Evolutionary conservation across 1,140 invertebrate species (phyloP).

Genomic region (Akabosia matsudoensis): DNA sequence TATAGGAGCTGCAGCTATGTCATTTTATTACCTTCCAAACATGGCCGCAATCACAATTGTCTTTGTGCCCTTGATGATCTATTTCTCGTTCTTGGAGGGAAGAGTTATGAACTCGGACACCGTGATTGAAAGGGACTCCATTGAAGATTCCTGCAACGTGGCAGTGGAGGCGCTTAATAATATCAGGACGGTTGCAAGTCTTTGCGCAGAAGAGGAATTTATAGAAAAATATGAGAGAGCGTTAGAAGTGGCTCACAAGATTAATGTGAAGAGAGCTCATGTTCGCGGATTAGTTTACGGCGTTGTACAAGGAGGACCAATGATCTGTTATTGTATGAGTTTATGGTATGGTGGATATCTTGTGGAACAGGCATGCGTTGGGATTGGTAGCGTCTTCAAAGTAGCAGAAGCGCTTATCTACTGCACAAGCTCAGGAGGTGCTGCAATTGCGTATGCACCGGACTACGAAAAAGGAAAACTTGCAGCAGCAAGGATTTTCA

Average conservation of each 20-base stretch:
- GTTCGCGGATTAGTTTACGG: slow-evolving; percentile 55
- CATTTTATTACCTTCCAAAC: slow-evolving; percentile 69
- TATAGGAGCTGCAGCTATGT: slow-evolving; percentile 59
- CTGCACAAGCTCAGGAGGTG: slow-evolving; percentile 55
- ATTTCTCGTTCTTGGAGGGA: slow-evolving; percentile 45
- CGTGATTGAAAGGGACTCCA: slow-evolving; percentile 48
- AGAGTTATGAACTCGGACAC: slow-evolving; percentile 48
- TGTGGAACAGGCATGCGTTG: slow-evolving; percentile 51
- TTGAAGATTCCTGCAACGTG: slow-evolving; percentile 48
- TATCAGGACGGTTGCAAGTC: slow-evolving; percentile 58
- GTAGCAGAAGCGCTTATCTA: slow-evolving; percentile 54
- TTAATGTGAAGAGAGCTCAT: slow-evolving; percentile 48
- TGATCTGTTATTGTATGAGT: slow-evolving; percentile 56
- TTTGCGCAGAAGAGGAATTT: slow-evolving; percentile 55
- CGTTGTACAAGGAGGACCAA: slow-evolving; percentile 55
- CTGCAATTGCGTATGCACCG: slow-evolving; percentile 53
- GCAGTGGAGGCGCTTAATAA: slow-evolving; percentile 58
- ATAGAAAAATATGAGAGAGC: slow-evolving; percentile 48
- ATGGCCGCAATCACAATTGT: slow-evolving; percentile 65
- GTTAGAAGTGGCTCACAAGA: slow-evolving; percentile 46
- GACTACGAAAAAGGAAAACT: slow-evolving; percentile 51
- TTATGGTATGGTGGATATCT: slow-evolving; percentile 59
- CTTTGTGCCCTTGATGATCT: slow-evolving; percentile 59
- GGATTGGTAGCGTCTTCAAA: slow-evolving; percentile 54
- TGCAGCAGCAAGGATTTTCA: slow-evolving; percentile 27